Conservation (phyloP, 2,797 vertebrate species). For the Botia almorhae region DNA sequence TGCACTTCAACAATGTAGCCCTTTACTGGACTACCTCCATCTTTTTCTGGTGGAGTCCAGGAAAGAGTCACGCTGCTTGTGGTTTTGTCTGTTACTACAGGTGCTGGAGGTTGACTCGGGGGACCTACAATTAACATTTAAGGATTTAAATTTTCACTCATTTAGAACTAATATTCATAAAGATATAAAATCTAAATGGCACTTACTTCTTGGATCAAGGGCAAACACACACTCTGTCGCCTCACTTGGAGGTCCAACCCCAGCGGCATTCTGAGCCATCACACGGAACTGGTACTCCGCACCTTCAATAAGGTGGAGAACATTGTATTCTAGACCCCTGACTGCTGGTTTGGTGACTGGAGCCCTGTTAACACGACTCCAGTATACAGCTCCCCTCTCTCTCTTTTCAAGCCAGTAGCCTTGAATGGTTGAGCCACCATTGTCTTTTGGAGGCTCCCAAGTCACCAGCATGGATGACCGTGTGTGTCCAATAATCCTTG, state of each 20-base stretch:
- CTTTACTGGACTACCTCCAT: constrained; percentile 92
- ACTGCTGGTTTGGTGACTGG: constrained; percentile 91
- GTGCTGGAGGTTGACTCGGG: constrained; percentile 84
- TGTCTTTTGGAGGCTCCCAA: constrained; percentile 93
- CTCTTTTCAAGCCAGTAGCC: constrained; percentile 98
- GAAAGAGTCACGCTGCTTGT: constrained; percentile 86
- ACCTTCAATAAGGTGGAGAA: constrained; percentile 89
- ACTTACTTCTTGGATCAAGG: constrained; percentile 90
- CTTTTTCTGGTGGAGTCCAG: constrained; percentile 92
- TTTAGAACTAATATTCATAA: not conserved
- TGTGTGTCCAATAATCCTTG: constrained; percentile 85
- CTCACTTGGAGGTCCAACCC: constrained; percentile 92
- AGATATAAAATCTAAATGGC: not conserved
- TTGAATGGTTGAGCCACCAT: constrained; percentile 93
- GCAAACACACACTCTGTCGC: constrained; percentile 86
- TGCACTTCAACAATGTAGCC: constrained; percentile 97
- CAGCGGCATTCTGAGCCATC: constrained; percentile 92
- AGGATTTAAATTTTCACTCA: not conserved
- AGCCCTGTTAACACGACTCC: constrained; percentile 91
- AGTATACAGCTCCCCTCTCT: constrained; percentile 93
- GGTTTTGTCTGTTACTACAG: constrained; percentile 91
- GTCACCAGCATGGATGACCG: constrained; percentile 90
- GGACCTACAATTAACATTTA: constrained; percentile 75
- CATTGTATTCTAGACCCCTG: constrained; percentile 88
- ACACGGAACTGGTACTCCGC: constrained; percentile 94